phyloP scores from a whole-genome alignment of 2,888 invertebrate genomes.

The Himalopsyche japonica region DNA sequence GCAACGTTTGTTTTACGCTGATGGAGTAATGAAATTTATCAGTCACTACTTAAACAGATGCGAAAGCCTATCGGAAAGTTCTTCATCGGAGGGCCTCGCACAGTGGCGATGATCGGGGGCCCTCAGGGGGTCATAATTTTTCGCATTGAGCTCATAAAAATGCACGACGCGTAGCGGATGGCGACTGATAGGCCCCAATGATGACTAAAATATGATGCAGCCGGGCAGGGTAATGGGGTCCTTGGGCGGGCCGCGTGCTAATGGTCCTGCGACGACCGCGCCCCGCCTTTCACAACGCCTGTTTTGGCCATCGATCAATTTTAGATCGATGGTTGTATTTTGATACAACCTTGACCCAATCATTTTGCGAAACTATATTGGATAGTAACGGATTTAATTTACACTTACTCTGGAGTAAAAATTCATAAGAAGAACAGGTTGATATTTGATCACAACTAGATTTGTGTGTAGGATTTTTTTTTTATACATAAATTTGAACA shows the following conservation, averaged over 20 bases:
- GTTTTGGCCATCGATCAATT: background rate
- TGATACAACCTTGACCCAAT: background rate
- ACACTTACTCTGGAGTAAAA: too few relatives aligned
- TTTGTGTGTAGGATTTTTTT: too few relatives aligned
- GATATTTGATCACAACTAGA: too few relatives aligned
- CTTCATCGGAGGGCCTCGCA: background rate
- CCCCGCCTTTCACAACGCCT: background rate
- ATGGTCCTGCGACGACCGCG: slow-evolving; percentile 7
- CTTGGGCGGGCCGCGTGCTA: slow-evolving; percentile 11
- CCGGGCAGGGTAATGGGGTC: slow-evolving; percentile 6
- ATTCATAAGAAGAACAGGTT: too few relatives aligned
- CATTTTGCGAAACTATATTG: background rate
- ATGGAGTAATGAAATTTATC: background rate
- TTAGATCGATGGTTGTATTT: background rate
- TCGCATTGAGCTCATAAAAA: slow-evolving; percentile 12
- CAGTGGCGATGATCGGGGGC: slow-evolving; percentile 3
- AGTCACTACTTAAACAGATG: background rate
- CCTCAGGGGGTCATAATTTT: slow-evolving; percentile 26
- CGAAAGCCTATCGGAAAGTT: background rate
- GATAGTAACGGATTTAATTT: background rate
- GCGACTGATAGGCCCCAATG: slow-evolving; percentile 25
- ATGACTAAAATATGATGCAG: slow-evolving; percentile 15
- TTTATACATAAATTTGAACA: too few relatives aligned
- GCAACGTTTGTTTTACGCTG: background rate
- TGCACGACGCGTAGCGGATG: slow-evolving; percentile 13